These are phyloP conservation scores for Oscheius onirici DNA, from an alignment of 2,888 invertebrate genomes.

Conservation along the genomic window DNA sequence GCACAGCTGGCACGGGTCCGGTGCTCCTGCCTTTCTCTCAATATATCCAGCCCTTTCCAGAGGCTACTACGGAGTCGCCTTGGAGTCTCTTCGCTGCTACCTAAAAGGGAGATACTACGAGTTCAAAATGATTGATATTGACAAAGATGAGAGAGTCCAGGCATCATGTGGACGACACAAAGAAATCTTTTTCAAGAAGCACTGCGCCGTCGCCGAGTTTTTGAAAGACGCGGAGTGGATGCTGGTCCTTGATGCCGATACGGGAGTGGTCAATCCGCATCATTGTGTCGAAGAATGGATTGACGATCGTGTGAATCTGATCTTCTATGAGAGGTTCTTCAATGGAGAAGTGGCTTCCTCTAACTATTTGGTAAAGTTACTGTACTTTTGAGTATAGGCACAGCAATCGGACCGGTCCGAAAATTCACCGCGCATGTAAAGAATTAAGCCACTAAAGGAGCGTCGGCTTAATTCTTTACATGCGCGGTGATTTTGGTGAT, in stretches of 20 bases:
- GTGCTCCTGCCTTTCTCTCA: not conserved
- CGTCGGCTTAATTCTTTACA: too few species aligned
- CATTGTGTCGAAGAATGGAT: constrained; percentile 71
- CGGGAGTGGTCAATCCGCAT: constrained; percentile 69
- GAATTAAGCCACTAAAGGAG: too few species aligned
- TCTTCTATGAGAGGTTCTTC: constrained; percentile 70
- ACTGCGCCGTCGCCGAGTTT: constrained; percentile 68
- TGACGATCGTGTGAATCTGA: constrained; percentile 64
- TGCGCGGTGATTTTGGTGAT: too few species aligned
- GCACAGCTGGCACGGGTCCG: too few species aligned
- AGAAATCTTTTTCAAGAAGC: constrained; percentile 68
- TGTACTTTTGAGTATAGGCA: too few species aligned
- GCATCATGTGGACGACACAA: constrained; percentile 55
- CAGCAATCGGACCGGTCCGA: too few species aligned
- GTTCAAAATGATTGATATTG: constrained; percentile 60
- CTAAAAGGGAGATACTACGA: constrained; percentile 62
- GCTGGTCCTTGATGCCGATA: constrained; percentile 70
- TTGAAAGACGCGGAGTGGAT: constrained; percentile 68
- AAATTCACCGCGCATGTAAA: not conserved
- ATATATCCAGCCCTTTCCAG: not conserved
- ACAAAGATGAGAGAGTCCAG: constrained; percentile 56
- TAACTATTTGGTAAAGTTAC: constrained; percentile 69
- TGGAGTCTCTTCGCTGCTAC: constrained; percentile 64
- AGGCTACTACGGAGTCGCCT: constrained; percentile 65
- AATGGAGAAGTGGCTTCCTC: constrained; percentile 70